These are phyloP conservation scores for Acromyrmex echinatior DNA, from an alignment of 1,140 invertebrate species.

Conservation along the genomic window DNA sequence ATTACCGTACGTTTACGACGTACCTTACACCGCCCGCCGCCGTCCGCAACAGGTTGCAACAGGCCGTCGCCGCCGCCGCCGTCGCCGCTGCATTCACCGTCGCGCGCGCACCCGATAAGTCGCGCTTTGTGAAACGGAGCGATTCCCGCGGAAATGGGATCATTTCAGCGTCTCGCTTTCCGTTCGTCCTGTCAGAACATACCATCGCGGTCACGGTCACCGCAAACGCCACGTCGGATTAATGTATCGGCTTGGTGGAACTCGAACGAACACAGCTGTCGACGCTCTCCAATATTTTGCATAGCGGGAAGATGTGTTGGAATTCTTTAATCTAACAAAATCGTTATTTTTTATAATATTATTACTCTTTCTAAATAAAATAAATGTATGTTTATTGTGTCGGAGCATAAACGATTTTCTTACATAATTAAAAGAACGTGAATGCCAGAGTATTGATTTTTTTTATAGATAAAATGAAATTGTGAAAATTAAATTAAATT, in stretches of 20 bases:
- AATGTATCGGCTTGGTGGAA: slow-evolving; percentile 12
- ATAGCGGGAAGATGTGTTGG: not conserved
- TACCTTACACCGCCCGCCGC: slow-evolving; percentile 67
- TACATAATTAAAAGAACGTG: not conserved
- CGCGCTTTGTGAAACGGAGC: slow-evolving; percentile 70
- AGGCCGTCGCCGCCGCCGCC: not conserved
- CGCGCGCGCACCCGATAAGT: slow-evolving; percentile 73
- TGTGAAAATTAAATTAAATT: too few relatives aligned
- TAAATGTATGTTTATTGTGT: not conserved
- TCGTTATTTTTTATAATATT: not conserved
- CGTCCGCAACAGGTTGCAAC: slow-evolving; percentile 73
- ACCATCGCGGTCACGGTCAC: not conserved
- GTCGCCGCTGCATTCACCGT: slow-evolving; percentile 65
- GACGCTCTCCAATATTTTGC: not conserved
- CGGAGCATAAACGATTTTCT: not conserved
- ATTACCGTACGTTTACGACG: slow-evolving; percentile 77
- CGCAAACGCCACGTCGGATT: slow-evolving; percentile 37
- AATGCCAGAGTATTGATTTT: not conserved
- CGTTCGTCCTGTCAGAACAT: slow-evolving; percentile 54
- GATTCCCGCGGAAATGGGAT: slow-evolving; percentile 73
- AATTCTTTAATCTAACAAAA: not conserved
- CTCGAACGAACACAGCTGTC: not conserved
- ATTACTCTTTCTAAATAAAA: not conserved
- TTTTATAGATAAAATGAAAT: not conserved
- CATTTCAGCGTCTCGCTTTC: slow-evolving; percentile 66